Evolutionary conservation across 2,888 invertebrate species (phyloP).

Genomic region (Smittia aterrima): DNA sequence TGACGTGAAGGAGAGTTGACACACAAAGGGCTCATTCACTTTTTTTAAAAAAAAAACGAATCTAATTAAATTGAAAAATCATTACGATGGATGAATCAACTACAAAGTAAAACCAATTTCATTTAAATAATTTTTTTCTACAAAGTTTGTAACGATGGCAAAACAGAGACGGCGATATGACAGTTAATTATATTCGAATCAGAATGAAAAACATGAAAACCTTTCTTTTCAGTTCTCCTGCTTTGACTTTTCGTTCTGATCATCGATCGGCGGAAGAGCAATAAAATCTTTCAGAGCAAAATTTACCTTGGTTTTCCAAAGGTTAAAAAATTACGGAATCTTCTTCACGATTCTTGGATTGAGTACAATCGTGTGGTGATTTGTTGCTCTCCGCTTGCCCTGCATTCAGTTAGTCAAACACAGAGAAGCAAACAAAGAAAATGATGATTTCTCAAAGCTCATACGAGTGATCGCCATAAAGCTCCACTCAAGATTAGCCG

Average conservation of each 20-base stretch:
- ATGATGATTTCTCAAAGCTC: too few species aligned
- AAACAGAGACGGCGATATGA: background rate
- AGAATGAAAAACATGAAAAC: slow-evolving; percentile 6
- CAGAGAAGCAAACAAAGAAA: too few species aligned
- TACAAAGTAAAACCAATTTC: background rate
- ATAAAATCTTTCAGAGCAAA: background rate
- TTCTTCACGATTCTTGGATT: too few species aligned
- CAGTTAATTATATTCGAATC: slow-evolving; percentile 33
- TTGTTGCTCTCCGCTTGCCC: too few species aligned
- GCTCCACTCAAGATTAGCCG: too few species aligned
- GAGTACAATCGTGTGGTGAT: too few species aligned
- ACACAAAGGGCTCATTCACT: background rate
- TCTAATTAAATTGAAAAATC: slow-evolving; percentile 21
- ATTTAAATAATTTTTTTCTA: background rate
- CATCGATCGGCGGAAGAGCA: background rate
- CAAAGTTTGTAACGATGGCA: background rate
- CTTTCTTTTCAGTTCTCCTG: background rate
- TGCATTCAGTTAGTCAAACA: too few species aligned
- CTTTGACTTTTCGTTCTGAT: too few species aligned
- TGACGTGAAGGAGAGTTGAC: background rate
- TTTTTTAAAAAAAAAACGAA: background rate
- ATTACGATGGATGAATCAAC: background rate
- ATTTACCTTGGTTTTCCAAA: too few species aligned
- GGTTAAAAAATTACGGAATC: too few species aligned
- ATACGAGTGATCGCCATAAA: too few species aligned